Conservation (phyloP, 2,797 vertebrate genomes). For the Chelonia mydas region DNA sequence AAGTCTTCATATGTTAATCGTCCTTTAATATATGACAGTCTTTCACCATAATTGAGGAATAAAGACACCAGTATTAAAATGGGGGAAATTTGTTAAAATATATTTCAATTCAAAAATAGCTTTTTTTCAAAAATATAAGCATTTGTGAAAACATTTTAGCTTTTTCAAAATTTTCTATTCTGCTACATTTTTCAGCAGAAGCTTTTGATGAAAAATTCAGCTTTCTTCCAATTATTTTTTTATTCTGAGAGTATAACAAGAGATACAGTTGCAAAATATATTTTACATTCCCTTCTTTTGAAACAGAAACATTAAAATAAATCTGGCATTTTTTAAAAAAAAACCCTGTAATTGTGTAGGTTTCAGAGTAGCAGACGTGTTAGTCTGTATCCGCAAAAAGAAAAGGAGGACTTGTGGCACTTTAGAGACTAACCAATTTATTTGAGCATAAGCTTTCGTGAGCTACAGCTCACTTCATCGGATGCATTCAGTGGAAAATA, state of each 20-base stretch:
- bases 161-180: not conserved
- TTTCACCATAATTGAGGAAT: not conserved
- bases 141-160: not conserved
- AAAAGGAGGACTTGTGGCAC: no score
- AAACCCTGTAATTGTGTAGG: not conserved
- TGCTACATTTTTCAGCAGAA: not conserved
- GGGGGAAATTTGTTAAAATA: rapidly evolving
- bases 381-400: no score
- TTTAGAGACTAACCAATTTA: no score
- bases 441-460: no score
- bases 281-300: not conserved
- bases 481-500: no score
- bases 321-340: not conserved
- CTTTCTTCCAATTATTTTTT: not conserved
- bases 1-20: not conserved
- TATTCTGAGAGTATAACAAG: not conserved
- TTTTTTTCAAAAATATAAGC: not conserved
- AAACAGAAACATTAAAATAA: conserved; percentile 1
- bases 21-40: not conserved
- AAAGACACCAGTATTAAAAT: not conserved
- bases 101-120: not conserved
- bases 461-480: no score
- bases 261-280: not conserved
- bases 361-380: no score
- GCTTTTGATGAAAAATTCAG: not conserved